Percentiles rank a stretch among this genome's conserved stretches.
These are phyloP conservation scores for Oligia fasciuncula DNA, from an alignment of 2,888 invertebrate species.

Conservation along the genomic window DNA sequence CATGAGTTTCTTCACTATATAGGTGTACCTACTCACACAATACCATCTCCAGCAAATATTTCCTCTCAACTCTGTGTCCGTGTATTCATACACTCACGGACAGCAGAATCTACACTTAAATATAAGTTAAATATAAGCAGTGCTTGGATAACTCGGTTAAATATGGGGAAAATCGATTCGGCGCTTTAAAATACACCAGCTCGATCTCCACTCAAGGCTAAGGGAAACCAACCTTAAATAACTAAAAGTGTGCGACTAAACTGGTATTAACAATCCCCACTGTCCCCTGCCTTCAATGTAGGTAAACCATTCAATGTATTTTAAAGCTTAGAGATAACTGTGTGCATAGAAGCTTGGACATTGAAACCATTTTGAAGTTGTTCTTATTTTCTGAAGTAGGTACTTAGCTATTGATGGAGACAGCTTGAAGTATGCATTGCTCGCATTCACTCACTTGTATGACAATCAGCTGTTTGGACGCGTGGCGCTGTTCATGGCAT, in stretches of 20 bases:
- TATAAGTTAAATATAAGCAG: constrained; percentile 20
- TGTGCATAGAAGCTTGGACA: constrained; percentile 25
- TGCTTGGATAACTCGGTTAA: constrained; percentile 50
- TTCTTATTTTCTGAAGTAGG: background rate
- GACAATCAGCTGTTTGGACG: too few relatives aligned
- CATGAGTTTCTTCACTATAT: background rate
- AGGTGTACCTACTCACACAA: background rate
- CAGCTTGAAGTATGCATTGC: background rate
- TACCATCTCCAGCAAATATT: constrained; percentile 32
- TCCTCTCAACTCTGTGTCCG: constrained; percentile 33
- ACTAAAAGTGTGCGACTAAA: constrained; percentile 50
- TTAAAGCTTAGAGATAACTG: constrained; percentile 64
- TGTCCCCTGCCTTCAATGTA: constrained; percentile 67
- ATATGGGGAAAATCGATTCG: constrained; percentile 60
- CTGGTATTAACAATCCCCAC: constrained; percentile 55
- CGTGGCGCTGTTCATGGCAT: too few relatives aligned
- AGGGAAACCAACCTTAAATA: constrained; percentile 60
- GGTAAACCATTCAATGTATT: constrained; percentile 64
- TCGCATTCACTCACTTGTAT: background rate
- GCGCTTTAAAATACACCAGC: constrained; percentile 65
- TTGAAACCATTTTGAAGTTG: background rate
- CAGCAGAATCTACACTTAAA: constrained; percentile 39
- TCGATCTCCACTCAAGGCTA: constrained; percentile 65
- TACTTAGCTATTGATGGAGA: background rate
- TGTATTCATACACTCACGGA: constrained; percentile 33